Evolutionary conservation across 2,888 invertebrate genomes (phyloP), one percentile per base, ranked within the genome.

Genomic region (Teinopalpus imperialis): DNA sequence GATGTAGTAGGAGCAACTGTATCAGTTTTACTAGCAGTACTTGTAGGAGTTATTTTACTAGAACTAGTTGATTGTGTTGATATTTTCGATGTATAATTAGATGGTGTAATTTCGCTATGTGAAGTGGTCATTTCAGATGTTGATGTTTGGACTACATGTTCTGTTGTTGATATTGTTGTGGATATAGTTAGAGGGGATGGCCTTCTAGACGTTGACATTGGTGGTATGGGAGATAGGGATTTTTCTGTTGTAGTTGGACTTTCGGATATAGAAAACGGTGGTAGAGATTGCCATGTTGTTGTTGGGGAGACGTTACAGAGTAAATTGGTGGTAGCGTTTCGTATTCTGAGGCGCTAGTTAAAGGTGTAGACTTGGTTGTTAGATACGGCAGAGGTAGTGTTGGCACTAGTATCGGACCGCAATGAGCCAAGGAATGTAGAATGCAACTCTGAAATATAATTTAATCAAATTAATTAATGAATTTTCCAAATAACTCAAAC

Each of bases 401-500:
- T 10, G 36, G 31, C 1, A 13, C n/a, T 1, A 29, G 16, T 10
- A n/a, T 35, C 5, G 31, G 35, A 16, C 32, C 41, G 37, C 56
- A 56, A 14, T 41, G 35, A 5, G 50, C 44, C 26, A 50, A 27
- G 1, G 39, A 30, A 40, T 50, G 35, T 20, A 57, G 54, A 36
- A 57, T 54, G 29, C 60, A 60, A 40, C 53, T 57, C 60, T 60
- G 54, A 26, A 59, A 56, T 31, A 13, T 8, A 24, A 27, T 7
- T 18, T 4, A 16, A 4, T 16, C 2, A 16, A 16, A 16, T 16
- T 16, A 16, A 16, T 16, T 16, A 13, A 8, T 31, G 13, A 8
- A 26, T 16, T 2, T n/a, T 7, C 1, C 24, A 3, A 3, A 8
- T 24, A 24, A 7, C 3, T n/a, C 2, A 24, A n/a, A n/a, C n/a